Evolutionary conservation across 2,888 invertebrate genomes (phyloP).

Genomic region (Cataglyphis rosenhaueri): DNA sequence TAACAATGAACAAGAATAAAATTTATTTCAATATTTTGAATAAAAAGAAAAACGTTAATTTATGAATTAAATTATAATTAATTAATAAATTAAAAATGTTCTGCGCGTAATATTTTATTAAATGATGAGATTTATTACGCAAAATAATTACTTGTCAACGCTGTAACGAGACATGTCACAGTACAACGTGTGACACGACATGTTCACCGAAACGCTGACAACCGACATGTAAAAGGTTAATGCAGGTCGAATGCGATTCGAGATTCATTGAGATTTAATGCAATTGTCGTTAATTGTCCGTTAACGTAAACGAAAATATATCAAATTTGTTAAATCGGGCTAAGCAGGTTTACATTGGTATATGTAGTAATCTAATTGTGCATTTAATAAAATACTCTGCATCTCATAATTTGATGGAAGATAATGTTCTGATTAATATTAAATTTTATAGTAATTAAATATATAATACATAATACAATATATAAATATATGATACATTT

Average conservation of each 20-base stretch:
- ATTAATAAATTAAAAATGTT: background rate
- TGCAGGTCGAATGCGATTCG: background rate
- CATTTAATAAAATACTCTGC: background rate
- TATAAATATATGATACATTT: too few species aligned
- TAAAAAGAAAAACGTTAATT: background rate
- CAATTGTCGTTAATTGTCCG: constrained; percentile 36
- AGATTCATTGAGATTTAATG: constrained; percentile 8
- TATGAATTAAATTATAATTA: background rate
- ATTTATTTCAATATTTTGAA: background rate
- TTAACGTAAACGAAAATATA: constrained; percentile 30
- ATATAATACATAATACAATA: too few species aligned
- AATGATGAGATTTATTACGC: background rate
- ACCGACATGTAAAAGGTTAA: constrained; percentile 2
- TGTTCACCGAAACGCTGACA: constrained; percentile 18
- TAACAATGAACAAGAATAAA: background rate
- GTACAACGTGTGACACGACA: background rate
- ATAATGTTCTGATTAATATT: constrained; percentile 2
- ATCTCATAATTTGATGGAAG: background rate
- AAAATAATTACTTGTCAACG: constrained; percentile 17
- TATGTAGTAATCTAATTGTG: background rate
- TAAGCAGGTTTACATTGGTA: constrained; percentile 14
- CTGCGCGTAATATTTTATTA: background rate
- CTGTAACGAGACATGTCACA: background rate
- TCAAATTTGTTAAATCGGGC: constrained; percentile 15
- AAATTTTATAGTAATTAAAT: background rate